phyloP scores from a whole-genome alignment of 2,797 vertebrate genomes.

The Microcaecilia unicolor region DNA sequence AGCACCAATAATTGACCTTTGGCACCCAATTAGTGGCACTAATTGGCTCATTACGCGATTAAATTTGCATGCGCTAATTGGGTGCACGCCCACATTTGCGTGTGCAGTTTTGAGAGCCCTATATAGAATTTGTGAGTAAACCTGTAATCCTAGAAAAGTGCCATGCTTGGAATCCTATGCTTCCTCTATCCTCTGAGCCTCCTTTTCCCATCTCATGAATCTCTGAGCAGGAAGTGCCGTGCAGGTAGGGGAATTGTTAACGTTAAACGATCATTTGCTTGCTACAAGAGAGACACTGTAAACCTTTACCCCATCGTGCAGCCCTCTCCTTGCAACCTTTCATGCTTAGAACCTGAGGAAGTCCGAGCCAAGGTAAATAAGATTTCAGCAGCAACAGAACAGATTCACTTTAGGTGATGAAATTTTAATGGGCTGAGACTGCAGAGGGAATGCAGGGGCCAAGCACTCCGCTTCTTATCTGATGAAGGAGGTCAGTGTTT shows the following conservation, averaged over 20 bases:
- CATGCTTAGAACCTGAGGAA: conserved; percentile 39
- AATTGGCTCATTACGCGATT: no score
- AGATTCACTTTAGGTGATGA: conserved; percentile 61
- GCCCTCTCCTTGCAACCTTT: conserved; percentile 30
- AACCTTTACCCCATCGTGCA: conserved; percentile 33
- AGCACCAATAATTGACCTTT: no score
- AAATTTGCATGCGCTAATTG: no score
- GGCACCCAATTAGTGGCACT: no score
- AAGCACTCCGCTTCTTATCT: conserved; percentile 48
- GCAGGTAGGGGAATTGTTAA: conserved; percentile 37
- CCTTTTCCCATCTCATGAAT: conserved; percentile 47
- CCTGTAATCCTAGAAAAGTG: conserved; percentile 41
- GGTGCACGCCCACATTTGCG: no score
- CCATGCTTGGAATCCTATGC: conserved; percentile 41
- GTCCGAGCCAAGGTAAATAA: conserved; percentile 28
- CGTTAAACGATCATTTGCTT: conserved; percentile 39
- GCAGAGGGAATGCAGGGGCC: conserved; percentile 38
- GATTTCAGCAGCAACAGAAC: conserved; percentile 41
- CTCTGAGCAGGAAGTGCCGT: conserved; percentile 32
- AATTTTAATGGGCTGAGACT: conserved; percentile 67
- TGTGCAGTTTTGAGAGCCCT: no score
- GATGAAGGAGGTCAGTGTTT: conserved; percentile 49
- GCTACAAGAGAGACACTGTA: conserved; percentile 30
- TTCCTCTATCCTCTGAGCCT: conserved; percentile 30
- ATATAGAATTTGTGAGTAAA: no score